Evolutionary conservation across 2,113 vertebrate species (phyloP).

Genomic region (Prunella fulvescens): DNA sequence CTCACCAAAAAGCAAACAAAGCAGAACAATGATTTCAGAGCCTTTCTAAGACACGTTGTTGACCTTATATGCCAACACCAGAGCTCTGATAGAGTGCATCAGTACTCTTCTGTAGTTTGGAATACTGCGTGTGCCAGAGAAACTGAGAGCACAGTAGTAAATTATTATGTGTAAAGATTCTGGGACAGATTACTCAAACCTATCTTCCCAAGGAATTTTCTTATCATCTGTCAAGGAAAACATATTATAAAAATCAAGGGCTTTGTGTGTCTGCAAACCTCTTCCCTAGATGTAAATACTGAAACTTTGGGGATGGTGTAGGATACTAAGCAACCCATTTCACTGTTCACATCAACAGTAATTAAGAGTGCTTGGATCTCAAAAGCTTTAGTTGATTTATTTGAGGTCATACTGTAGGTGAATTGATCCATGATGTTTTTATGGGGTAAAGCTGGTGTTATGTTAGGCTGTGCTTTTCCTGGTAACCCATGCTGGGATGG

Average conservation of each 20-base stretch:
- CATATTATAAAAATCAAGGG: not conserved
- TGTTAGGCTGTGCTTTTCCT: not conserved
- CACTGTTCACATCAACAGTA: not conserved
- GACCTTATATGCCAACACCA: not conserved
- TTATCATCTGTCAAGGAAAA: not conserved
- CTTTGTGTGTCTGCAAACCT: not conserved
- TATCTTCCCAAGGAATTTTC: not conserved
- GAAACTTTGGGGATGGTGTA: not conserved
- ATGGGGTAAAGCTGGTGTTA: not conserved
- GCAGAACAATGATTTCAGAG: not conserved
- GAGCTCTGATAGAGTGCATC: not conserved
- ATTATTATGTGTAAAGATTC: not conserved
- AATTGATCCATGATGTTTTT: not conserved
- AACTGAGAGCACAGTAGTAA: not conserved
- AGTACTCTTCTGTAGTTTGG: accelerated
- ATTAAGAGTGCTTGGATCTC: not conserved
- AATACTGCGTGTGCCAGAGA: not conserved
- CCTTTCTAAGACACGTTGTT: not conserved
- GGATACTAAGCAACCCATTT: not conserved
- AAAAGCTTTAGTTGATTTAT: not conserved
- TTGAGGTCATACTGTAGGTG: not conserved
- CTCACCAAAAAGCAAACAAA: not conserved
- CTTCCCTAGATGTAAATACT: not conserved
- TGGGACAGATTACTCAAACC: not conserved
- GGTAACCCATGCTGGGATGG: not conserved